Evolutionary conservation across 53 echinoderm and acorn worm species (phyloP), one percentile per base, ranked within the genome.

Genomic region (Luidia sarsii): DNA sequence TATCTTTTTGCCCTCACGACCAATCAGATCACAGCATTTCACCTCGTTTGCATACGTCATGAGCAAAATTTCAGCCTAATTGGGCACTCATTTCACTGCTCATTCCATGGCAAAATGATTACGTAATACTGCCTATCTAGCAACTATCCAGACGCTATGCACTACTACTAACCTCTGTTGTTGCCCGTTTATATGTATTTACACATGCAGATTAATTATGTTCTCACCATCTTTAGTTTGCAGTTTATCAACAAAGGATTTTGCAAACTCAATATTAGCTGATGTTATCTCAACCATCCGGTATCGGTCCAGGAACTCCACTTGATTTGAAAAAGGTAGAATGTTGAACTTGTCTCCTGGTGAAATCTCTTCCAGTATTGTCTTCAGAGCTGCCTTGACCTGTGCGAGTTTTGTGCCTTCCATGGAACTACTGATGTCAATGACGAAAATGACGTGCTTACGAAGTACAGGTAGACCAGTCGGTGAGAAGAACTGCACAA

Each of bases 321-420:
- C 92, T 61, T 89, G 87, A 41, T 90, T 89, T 19, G 88, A 90
- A 79, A 97, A 99, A 15, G 99, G 89, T 2, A 99, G 56, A 37
- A 99, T 99, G 84, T 99, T 99, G 79, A 99, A 99, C 79, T 88
- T 91, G 75, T 99, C 99, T 37, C 79, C 89, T 29, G 89, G 81
- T 3, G 91, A 66, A 70, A 99, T 91, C 67, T 99, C 99, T 62
- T 88, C 90, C 28, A 99, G 80, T 74, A 99, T 99, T 21, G 91
- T 91, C 28, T 86, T 87, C 64, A 99, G 83, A 51, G 99, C 94
- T 33, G 88, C 89, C 80, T 94, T 94, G 19, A 91, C 91, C 53
- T 99, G 94, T 3, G 72, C 22, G 18, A 94, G 83, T 48, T 99
- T 99, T 20, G 87, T 83, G 23, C 94, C 99, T 4, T 87, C 83